Conservation (phyloP, 2,113 vertebrate genomes). For the Opisthocomus hoazin region DNA sequence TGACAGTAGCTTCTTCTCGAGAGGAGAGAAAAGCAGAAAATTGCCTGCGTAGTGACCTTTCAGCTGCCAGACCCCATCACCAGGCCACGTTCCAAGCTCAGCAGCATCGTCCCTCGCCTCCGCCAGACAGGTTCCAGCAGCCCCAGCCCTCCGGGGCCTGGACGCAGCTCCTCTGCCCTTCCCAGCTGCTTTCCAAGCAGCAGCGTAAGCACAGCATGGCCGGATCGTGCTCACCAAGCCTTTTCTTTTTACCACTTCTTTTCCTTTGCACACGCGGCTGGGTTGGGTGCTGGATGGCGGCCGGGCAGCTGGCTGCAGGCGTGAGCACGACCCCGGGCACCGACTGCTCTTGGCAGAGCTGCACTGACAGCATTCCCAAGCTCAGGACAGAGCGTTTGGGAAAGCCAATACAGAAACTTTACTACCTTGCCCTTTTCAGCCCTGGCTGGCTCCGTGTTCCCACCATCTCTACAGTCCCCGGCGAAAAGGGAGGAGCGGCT, state of each 20-base stretch:
- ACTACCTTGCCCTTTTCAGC: not conserved
- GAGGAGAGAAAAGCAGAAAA: not conserved
- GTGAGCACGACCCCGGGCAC: not conserved
- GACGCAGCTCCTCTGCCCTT: not conserved
- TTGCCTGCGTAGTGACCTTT: not conserved
- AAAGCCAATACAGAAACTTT: not conserved
- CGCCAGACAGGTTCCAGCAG: not conserved
- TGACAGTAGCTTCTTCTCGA: not conserved
- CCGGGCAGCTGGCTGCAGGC: not conserved
- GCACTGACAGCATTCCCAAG: not conserved
- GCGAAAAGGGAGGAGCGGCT: not conserved
- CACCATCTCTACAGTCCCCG: not conserved
- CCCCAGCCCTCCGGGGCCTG: not conserved
- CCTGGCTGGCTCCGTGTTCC: not conserved
- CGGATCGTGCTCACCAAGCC: not conserved
- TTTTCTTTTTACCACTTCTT: not conserved
- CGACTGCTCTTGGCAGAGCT: not conserved
- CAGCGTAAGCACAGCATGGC: not conserved
- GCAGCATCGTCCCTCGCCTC: not conserved
- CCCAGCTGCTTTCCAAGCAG: not conserved
- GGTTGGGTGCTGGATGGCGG: not conserved
- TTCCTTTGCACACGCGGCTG: not conserved
- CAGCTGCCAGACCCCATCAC: not conserved
- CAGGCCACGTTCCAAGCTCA: not conserved
- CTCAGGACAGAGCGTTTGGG: not conserved